Percentiles rank a stretch among this genome's conserved stretches.
These are phyloP conservation scores for Actinostola sp. DNA, from an alignment of 92 coral and sea anemone genomes.

Conservation along the genomic window DNA sequence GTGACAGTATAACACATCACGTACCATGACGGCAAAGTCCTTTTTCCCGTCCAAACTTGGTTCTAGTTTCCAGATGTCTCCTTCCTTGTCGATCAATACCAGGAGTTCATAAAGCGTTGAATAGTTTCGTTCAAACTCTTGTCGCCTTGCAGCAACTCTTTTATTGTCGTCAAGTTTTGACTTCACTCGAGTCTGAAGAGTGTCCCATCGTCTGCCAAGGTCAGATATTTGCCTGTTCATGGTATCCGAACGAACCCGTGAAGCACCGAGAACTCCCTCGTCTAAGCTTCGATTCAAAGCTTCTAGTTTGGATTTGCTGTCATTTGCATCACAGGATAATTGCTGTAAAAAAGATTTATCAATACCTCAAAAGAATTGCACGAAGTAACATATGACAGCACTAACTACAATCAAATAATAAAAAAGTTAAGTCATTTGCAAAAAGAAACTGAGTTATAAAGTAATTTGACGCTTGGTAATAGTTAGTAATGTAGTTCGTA, in stretches of 20 bases:
- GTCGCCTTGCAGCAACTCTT: slow-evolving; percentile 36
- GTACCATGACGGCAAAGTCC: slow-evolving; percentile 21
- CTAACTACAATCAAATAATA: no score
- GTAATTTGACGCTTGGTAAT: no score
- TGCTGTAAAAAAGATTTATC: slow-evolving; percentile 29
- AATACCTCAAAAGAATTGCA: not conserved
- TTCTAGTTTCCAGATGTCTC: slow-evolving; percentile 18
- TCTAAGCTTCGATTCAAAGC: slow-evolving; percentile 68
- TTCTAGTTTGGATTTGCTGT: slow-evolving; percentile 66
- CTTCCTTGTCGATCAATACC: slow-evolving; percentile 22
- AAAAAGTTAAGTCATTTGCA: no score
- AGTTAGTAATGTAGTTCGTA: no score
- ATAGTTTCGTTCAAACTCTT: slow-evolving; percentile 48
- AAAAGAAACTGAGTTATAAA: no score
- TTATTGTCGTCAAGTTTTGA: slow-evolving; percentile 46
- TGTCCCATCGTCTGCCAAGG: slow-evolving; percentile 23
- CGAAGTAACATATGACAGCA: no score
- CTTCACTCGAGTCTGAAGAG: slow-evolving; percentile 20
- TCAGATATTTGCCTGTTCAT: slow-evolving; percentile 45
- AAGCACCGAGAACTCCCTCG: slow-evolving; percentile 48
- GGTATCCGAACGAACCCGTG: slow-evolving; percentile 31
- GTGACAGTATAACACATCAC: no score
- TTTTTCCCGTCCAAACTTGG: not conserved
- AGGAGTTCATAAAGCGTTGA: slow-evolving; percentile 18
- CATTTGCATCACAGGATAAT: slow-evolving; percentile 74